Evolutionary conservation across 1,140 invertebrate genomes (phyloP), one percentile per base, ranked within the genome.

Genomic region (Pantala flavescens): DNA sequence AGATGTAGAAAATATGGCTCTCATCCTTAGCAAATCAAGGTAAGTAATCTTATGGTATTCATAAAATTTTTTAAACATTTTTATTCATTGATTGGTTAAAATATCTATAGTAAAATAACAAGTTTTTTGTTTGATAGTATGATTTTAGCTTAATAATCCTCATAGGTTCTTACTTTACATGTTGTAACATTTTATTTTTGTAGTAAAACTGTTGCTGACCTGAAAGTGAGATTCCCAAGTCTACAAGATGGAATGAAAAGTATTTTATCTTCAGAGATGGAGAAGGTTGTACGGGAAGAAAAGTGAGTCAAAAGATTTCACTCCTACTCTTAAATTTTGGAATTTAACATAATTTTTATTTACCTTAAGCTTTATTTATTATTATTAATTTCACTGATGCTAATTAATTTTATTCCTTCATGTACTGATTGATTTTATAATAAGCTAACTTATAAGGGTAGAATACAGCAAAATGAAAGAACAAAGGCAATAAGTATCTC

Each of bases 1-100:
- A 0, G 96, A 98, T 81, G 96, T 99, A 1, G 97, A 99, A 82
- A 93, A 93, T 78, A 97, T 98, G 89, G 96, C 96, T 21, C 85
- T 98, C 77, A 89, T 97, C 74, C 85, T 99, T 21, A 95, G 91
- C 81, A 89, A 92, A 83, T 90, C 92, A 75, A 93, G 89, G 89
- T 91, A 75, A 71, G 16, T 12, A 49, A 43, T 42, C 0, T 43
- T 36, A 55, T 73, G 11, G 28, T 49, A 42, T n/a, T 49, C 43
- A 7, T 3, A 71, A 21, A 9, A 36, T 36, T 2, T 5, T 36
- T 36, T 36, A 36, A 5, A n/a, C 28, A 5, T 2, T 36, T 36
- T 36, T 2, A 36, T 36, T 36, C 28, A 5, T 5, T 5, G 28
- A 36, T 5, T n/a, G n/a, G n/a, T 2, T 36, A 36, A 36, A 36